Conservation (phyloP, 2,113 vertebrate genomes). For the Gymnocephalus cernua region DNA sequence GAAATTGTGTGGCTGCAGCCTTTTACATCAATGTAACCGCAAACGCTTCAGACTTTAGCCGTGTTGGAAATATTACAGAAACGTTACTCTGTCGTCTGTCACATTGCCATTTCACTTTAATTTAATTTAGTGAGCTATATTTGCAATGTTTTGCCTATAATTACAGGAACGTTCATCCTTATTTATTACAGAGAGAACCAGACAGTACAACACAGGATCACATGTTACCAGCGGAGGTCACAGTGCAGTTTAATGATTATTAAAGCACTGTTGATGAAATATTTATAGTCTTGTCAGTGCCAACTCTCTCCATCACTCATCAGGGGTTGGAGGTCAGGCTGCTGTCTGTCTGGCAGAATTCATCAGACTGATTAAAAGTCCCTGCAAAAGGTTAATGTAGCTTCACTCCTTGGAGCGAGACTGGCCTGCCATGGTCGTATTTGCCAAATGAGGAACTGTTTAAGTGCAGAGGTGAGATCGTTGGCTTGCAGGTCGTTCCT, state of each 20-base stretch:
- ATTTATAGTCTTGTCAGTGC: conserved; percentile 64
- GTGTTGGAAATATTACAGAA: too few species aligned
- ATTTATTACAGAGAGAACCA: conserved; percentile 25
- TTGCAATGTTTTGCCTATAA: background rate
- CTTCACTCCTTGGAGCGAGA: conserved; percentile 23
- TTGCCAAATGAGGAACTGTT: background rate
- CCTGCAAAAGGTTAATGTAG: conserved; percentile 57
- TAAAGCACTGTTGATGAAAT: conserved; percentile 66
- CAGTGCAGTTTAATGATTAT: conserved; percentile 65
- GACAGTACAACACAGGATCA: conserved; percentile 31
- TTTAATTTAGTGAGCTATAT: background rate
- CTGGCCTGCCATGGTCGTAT: background rate
- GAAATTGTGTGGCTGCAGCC: background rate
- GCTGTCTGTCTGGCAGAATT: conserved; percentile 62
- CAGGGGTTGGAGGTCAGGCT: conserved; percentile 65
- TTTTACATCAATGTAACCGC: background rate
- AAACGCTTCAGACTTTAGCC: too few species aligned
- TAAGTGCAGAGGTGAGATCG: conserved; percentile 9
- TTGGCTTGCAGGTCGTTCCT: background rate
- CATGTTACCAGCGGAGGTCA: conserved; percentile 39
- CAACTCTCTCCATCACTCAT: conserved; percentile 62
- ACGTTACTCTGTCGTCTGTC: background rate
- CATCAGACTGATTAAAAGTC: conserved; percentile 72
- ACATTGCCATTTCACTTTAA: background rate
- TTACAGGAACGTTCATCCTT: background rate